Evolutionary conservation across 1,140 invertebrate genomes (phyloP).

Genomic region (Diachasma alloeum): DNA sequence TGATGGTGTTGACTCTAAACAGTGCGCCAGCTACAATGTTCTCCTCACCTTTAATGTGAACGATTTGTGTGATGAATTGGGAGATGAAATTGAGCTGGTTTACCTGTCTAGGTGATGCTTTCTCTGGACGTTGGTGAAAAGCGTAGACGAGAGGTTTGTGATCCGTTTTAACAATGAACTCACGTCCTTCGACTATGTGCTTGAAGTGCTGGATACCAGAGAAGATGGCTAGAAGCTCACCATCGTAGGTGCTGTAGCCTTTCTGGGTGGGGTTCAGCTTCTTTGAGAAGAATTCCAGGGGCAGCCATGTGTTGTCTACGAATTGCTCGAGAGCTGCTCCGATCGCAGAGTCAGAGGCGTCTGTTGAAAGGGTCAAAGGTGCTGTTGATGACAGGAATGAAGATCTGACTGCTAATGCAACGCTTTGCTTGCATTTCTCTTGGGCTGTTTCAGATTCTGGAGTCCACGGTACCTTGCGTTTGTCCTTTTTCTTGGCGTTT

Average conservation of each 20-base stretch:
- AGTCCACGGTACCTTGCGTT: too few species aligned
- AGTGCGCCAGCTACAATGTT: slow-evolving; percentile 43
- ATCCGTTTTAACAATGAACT: too few species aligned
- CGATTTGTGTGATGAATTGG: slow-evolving; percentile 51
- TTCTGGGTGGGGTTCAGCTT: slow-evolving; percentile 25
- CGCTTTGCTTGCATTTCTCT: not conserved
- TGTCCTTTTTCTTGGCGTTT: not conserved
- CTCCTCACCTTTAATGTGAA: slow-evolving; percentile 41
- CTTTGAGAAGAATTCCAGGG: slow-evolving; percentile 33
- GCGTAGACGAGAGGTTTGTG: too few species aligned
- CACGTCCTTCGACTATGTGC: slow-evolving; percentile 47
- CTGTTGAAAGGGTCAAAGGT: slow-evolving; percentile 3
- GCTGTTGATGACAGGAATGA: not conserved
- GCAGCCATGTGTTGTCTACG: slow-evolving; percentile 31
- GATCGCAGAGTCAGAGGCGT: slow-evolving; percentile 34
- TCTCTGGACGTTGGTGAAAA: slow-evolving; percentile 24
- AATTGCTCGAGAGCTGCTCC: too few species aligned
- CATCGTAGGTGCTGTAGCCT: slow-evolving; percentile 32
- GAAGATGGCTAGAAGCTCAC: slow-evolving; percentile 39
- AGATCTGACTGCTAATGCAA: not conserved
- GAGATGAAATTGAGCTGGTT: slow-evolving; percentile 43
- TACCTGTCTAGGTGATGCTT: slow-evolving; percentile 34
- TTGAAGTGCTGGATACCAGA: slow-evolving; percentile 41
- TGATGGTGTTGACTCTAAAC: slow-evolving; percentile 25
- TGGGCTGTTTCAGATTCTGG: not conserved